A percentile compares a stretch with the other conserved stretches of the same genome.
phyloP scores from a whole-genome alignment of 2,888 invertebrate species.

The Spodoptera picta region DNA sequence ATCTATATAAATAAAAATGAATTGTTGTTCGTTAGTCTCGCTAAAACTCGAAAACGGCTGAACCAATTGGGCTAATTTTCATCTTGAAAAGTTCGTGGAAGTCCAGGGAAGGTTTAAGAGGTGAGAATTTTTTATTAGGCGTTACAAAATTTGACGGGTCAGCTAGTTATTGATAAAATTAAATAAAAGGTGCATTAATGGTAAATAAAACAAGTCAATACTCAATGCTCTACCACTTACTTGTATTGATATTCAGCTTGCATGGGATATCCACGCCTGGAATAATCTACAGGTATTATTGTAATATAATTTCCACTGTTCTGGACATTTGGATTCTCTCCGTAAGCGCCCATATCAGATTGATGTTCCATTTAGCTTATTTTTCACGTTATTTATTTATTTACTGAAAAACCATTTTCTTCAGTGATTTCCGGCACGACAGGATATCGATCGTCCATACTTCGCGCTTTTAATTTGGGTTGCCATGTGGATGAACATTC shows the following conservation, averaged over 20 bases:
- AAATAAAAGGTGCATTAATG: too few relatives aligned
- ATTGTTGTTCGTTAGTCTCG: too few relatives aligned
- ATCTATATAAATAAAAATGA: too few relatives aligned
- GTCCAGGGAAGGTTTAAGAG: too few relatives aligned
- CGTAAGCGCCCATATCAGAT: constrained; percentile 84
- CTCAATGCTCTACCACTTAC: constrained; percentile 67
- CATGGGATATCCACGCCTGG: constrained; percentile 87
- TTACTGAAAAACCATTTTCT: constrained; percentile 46
- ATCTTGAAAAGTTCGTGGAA: too few relatives aligned
- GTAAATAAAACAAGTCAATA: background rate
- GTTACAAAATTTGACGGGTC: too few relatives aligned
- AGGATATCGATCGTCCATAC: constrained; percentile 74
- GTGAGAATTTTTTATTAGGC: too few relatives aligned
- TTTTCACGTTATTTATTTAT: constrained; percentile 28
- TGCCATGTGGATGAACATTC: constrained; percentile 50
- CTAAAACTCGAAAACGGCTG: too few relatives aligned
- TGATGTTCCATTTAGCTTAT: constrained; percentile 80
- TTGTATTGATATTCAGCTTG: constrained; percentile 89
- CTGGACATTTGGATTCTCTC: constrained; percentile 84
- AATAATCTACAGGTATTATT: constrained; percentile 89
- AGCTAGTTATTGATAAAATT: too few relatives aligned
- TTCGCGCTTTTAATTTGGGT: constrained; percentile 72
- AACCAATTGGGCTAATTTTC: too few relatives aligned
- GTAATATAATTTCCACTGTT: constrained; percentile 88
- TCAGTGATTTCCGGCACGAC: constrained; percentile 48